These are phyloP conservation scores for Lophius piscatorius DNA, from an alignment of 2,113 vertebrate species.

Conservation along the genomic window DNA sequence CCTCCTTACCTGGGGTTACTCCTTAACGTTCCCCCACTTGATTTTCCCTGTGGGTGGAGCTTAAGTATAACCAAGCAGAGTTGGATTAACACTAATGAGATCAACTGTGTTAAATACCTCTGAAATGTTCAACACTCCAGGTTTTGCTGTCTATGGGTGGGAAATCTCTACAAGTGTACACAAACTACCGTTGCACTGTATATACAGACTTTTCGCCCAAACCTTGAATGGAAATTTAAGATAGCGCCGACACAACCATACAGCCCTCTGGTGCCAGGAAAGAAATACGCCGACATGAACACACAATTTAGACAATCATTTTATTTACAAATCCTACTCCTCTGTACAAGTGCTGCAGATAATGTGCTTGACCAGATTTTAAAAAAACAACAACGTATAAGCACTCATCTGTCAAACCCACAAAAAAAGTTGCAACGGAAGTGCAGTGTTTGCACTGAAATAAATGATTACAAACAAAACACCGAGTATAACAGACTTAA, in stretches of 20 bases:
- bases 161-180: too few relatives aligned
- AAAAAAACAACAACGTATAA: constrained; percentile 57
- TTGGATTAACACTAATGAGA: too few relatives aligned
- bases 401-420: constrained; percentile 58
- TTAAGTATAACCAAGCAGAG: too few relatives aligned
- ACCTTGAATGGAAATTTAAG: too few relatives aligned
- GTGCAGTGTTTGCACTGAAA: constrained; percentile 61
- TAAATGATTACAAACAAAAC: constrained; percentile 69
- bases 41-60: too few relatives aligned
- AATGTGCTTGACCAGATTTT: constrained; percentile 68
- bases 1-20: too few relatives aligned
- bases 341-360: constrained; percentile 76
- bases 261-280: constrained; percentile 53
- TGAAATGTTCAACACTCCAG: too few relatives aligned
- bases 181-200: too few relatives aligned
- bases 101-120: too few relatives aligned
- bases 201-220: background rate
- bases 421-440: constrained; percentile 56
- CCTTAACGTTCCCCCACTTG: too few relatives aligned
- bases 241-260: constrained; percentile 37
- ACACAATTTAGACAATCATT: constrained; percentile 75
- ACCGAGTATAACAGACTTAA: constrained; percentile 62
- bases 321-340: constrained; percentile 79
- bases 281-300: constrained; percentile 74
- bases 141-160: too few relatives aligned